Percentiles rank a stretch among this genome's conserved stretches.
These are phyloP conservation scores for Sebastes aleutianus DNA, from an alignment of 2,797 vertebrate species.

Conservation along the genomic window DNA sequence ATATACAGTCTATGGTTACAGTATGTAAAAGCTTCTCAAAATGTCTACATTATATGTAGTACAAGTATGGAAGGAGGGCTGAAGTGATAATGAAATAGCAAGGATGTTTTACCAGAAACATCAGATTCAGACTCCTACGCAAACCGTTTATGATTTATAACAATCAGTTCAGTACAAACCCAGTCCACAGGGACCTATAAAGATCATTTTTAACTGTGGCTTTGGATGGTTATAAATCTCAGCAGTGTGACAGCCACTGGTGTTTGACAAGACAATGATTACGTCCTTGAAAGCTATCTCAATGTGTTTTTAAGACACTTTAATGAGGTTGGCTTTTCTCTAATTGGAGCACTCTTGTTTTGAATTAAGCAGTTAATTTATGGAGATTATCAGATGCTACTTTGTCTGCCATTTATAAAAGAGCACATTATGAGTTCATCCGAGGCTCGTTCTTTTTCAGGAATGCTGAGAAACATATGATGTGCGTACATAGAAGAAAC, in stretches of 20 bases:
- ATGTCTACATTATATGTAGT: neutral
- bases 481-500: neutral
- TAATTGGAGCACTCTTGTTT: constrained; percentile 15
- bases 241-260: neutral
- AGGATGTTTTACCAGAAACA: neutral
- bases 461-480: neutral
- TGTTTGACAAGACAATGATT: constrained; percentile 22
- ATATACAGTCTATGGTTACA: neutral
- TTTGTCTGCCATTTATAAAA: neutral
- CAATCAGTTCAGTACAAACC: constrained; percentile 19
- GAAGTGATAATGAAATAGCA: neutral
- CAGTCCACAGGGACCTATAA: constrained; percentile 2
- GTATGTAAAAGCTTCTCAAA: neutral
- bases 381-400: neutral
- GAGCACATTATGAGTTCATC: neutral
- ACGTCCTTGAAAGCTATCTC: constrained; percentile 7
- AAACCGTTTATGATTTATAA: neutral
- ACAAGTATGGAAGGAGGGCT: neutral
- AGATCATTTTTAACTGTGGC: constrained; percentile 8
- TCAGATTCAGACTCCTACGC: neutral
- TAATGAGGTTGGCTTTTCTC: constrained; percentile 11
- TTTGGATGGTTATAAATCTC: constrained; percentile 1
- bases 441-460: neutral
- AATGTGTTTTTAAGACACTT: constrained; percentile 14
- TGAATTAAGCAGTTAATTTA: constrained; percentile 2